Conservation (phyloP, 2,888 invertebrate genomes). For the Saturnia japonica region DNA sequence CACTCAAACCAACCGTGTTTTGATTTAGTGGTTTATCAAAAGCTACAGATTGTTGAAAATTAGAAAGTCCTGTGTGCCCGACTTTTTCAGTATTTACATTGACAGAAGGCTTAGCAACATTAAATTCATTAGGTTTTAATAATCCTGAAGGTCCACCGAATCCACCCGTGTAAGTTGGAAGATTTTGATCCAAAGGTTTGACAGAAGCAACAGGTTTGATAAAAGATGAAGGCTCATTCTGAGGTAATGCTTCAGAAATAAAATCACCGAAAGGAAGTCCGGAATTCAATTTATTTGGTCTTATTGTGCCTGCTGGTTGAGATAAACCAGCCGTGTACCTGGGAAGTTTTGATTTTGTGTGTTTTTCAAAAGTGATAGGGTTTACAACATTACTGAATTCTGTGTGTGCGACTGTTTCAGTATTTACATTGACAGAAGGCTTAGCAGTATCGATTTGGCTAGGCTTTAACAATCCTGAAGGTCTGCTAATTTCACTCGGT, state of each 20-base stretch:
- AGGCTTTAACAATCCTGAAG: slow-evolving; percentile 16
- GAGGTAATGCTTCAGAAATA: background rate
- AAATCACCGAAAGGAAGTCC: background rate
- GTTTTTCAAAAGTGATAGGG: slow-evolving; percentile 10
- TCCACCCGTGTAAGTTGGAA: slow-evolving; percentile 40
- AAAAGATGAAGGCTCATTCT: background rate
- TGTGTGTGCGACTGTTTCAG: background rate
- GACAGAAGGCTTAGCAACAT: slow-evolving; percentile 28
- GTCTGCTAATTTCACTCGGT: slow-evolving; percentile 29
- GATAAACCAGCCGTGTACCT: slow-evolving; percentile 46
- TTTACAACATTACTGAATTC: background rate
- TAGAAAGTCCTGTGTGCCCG: background rate
- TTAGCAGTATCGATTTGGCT: background rate
- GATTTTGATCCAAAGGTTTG: slow-evolving; percentile 30
- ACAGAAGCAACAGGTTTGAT: slow-evolving; percentile 1
- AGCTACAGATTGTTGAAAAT: slow-evolving; percentile 3
- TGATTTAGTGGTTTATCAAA: slow-evolving; percentile 11
- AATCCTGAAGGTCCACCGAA: slow-evolving; percentile 46
- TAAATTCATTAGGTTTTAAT: slow-evolving; percentile 28
- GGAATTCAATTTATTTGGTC: slow-evolving; percentile 29
- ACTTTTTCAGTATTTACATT: slow-evolving; percentile 15
- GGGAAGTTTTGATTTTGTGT: slow-evolving; percentile 17
- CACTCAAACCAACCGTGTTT: slow-evolving; percentile 45
- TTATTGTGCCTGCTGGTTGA: slow-evolving; percentile 43
- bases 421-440: slow-evolving; percentile 4